These are phyloP conservation scores for Peromyscus aztecus DNA, from an alignment of 2,797 vertebrate species.

Conservation along the genomic window DNA sequence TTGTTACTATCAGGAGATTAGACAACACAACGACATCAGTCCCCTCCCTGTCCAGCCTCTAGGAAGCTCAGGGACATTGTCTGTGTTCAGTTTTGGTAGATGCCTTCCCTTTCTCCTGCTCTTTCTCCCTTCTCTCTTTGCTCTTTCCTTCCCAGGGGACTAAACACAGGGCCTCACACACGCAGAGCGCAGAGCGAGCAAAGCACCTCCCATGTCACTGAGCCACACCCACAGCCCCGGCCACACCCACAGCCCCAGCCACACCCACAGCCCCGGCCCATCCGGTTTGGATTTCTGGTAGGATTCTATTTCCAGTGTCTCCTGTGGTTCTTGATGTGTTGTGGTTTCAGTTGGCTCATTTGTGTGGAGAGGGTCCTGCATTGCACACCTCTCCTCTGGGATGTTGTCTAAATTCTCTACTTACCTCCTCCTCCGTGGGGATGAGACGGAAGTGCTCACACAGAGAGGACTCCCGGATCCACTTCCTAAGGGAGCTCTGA, in stretches of 20 bases:
- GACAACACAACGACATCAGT: background rate
- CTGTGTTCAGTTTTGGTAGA: background rate
- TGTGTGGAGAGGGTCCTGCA: background rate
- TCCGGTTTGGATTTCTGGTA: background rate
- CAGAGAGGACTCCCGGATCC: background rate
- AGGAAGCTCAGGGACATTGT: background rate
- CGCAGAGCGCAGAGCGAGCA: background rate
- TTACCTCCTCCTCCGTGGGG: constrained; percentile 66
- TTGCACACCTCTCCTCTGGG: background rate
- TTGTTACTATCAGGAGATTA: background rate
- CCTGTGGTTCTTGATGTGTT: background rate
- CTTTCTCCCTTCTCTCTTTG: background rate
- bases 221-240: background rate
- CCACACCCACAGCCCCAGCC: too few species aligned
- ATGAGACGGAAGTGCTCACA: constrained; percentile 50
- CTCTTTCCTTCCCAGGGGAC: background rate
- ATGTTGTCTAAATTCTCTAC: background rate
- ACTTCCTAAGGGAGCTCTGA: background rate
- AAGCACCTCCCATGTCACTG: background rate
- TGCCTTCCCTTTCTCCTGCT: background rate
- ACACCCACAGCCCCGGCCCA: background rate
- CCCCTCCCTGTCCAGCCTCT: background rate
- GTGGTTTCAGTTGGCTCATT: background rate
- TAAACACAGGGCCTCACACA: background rate
- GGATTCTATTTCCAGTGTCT: background rate